Evolutionary conservation across 1,140 invertebrate species (phyloP), one percentile per base, ranked within the genome.

Genomic region (Heterodera schachtii): DNA sequence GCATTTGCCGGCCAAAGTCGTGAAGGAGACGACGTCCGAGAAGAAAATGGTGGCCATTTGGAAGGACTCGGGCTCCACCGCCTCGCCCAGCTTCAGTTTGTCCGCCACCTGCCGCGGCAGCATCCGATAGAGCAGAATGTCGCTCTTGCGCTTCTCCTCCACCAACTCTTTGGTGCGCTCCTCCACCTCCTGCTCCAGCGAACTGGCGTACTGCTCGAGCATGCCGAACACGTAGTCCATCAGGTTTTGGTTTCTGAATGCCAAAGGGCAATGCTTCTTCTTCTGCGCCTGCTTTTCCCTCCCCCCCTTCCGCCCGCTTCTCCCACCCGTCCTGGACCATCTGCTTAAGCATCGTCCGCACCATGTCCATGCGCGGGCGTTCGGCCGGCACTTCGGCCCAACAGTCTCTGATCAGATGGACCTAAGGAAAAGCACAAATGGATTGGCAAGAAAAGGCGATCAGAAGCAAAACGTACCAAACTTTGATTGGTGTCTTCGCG

Each of bases 21-120:
- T 98, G 91, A 98, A 98, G 84, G 96, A 96, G 78, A 98, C 96
- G 90, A 98, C 98, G 91, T 98, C 97, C 89, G 95, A 97, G 91
- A 98, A 98, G 91, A 97, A 98, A 85, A 98, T 97, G 43, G 96
- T 98, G 57, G 93, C 95, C 83, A 93, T 93, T 91, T 97, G 95
- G 91, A 95, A 98, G 1, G 94, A 94, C 91, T 98, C 96, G 3
- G 96, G 96, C 90, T 95, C 94, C 2, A 98, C 95, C 4, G 94
- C 94, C 86, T 94, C 94, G 44, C 95, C 95, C 84, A 93, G 93
- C 67, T 95, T 96, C 81, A 98, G 91, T 88, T 91, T 89, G 52
- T 88, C 88, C 0, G 92, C 92, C 1, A 92, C 92, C n/a, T 87
- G 87, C 93, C 93, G 93, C 0, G 96, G 96, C 71, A 98, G 90